Percentiles rank a stretch among this genome's conserved stretches.
phyloP scores from a whole-genome alignment of 2,888 invertebrate species.

The Hirtodrosophila histrioides region DNA sequence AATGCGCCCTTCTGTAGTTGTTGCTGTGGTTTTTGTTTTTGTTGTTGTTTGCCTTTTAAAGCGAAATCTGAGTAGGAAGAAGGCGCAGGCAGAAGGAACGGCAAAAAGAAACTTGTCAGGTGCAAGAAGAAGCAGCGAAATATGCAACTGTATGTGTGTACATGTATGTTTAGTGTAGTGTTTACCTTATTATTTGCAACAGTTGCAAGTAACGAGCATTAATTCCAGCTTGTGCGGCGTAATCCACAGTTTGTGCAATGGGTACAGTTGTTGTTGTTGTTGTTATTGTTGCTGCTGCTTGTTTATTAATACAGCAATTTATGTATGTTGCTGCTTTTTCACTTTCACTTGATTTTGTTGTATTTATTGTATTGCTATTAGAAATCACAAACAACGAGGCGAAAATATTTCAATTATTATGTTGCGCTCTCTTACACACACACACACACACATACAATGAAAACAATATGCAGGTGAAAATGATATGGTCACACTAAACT shows the following conservation, averaged over 20 bases:
- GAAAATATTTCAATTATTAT: conserved; percentile 64
- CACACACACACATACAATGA: conserved; percentile 13
- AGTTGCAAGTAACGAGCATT: conserved; percentile 34
- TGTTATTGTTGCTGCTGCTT: conserved; percentile 21
- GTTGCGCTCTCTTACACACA: conserved; percentile 50
- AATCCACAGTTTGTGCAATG: conserved; percentile 51
- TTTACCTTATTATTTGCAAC: conserved; percentile 45
- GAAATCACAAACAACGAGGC: conserved; percentile 53
- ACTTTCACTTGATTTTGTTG: conserved; percentile 60
- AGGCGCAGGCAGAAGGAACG: conserved; percentile 9
- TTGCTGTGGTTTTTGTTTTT: conserved; percentile 8
- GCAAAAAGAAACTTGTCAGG: conserved; percentile 6
- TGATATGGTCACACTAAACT: conserved; percentile 44
- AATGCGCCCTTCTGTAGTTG: not conserved
- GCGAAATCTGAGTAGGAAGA: conserved; percentile 17
- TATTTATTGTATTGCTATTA: conserved; percentile 39
- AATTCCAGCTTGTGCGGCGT: conserved; percentile 46
- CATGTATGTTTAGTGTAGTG: conserved; percentile 14
- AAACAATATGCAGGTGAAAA: conserved; percentile 56
- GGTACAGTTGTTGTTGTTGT: conserved; percentile 24
- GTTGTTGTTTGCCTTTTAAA: conserved; percentile 16
- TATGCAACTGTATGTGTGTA: not conserved
- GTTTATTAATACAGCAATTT: conserved; percentile 31
- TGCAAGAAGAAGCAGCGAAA: conserved; percentile 11
- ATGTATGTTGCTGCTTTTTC: conserved; percentile 37